Evolutionary conservation across 2,888 invertebrate species (phyloP).

Genomic region (Pristionchus maxplancki): DNA sequence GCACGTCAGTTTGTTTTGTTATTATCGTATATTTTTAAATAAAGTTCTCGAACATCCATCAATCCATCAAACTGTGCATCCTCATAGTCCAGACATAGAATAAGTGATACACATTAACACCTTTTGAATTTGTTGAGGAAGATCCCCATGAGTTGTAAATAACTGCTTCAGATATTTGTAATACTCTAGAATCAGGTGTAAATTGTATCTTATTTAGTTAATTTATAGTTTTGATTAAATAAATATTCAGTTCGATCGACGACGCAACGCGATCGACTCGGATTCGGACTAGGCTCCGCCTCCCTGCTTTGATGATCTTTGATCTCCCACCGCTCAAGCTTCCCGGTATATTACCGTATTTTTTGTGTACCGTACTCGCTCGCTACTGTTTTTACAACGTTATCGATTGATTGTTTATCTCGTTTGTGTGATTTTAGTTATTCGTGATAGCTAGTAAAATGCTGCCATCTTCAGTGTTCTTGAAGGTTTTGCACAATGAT

Average conservation of each 20-base stretch:
- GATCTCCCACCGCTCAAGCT: slow-evolving; percentile 22
- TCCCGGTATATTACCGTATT: slow-evolving; percentile 46
- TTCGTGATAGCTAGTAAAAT: slow-evolving; percentile 29
- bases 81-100: too few species aligned
- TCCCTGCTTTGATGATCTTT: neutral
- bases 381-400: neutral
- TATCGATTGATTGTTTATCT: slow-evolving; percentile 36
- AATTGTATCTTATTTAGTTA: too few species aligned
- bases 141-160: too few species aligned
- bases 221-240: neutral
- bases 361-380: slow-evolving; percentile 50
- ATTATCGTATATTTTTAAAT: too few species aligned
- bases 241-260: slow-evolving; percentile 71
- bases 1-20: slow-evolving; percentile 69
- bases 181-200: too few species aligned
- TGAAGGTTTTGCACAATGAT: neutral
- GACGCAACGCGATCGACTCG: slow-evolving; percentile 75
- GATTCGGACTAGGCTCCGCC: slow-evolving; percentile 78
- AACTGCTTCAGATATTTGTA: too few species aligned
- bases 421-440: slow-evolving; percentile 26
- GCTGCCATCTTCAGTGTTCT: neutral
- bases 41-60: too few species aligned
- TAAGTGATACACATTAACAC: too few species aligned
- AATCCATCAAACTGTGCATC: too few species aligned
- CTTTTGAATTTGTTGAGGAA: too few species aligned